Percentiles rank a stretch among this genome's conserved stretches.
Conservation (phyloP, 2,888 invertebrate genomes). For the Lathronympha strigana region DNA sequence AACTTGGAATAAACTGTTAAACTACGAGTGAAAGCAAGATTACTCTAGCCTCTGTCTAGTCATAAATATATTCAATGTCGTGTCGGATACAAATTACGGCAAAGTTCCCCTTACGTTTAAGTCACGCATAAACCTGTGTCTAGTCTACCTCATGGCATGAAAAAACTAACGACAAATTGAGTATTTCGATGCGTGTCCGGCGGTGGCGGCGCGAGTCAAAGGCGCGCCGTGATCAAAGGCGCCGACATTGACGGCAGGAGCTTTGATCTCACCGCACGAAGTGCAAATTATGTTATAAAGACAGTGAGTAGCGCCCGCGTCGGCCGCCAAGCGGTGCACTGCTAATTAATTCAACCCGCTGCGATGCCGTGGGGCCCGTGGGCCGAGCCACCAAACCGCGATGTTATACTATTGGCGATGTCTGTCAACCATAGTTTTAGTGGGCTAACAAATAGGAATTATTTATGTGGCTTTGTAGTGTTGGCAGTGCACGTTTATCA, state of each 20-base stretch:
- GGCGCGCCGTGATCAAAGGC: slow-evolving; percentile 81
- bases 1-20: not conserved
- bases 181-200: slow-evolving; percentile 79
- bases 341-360: slow-evolving; percentile 79
- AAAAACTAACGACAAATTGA: slow-evolving; percentile 79
- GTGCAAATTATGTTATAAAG: slow-evolving; percentile 85
- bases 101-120: slow-evolving; percentile 32
- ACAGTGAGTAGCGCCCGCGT: slow-evolving; percentile 75
- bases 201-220: slow-evolving; percentile 79
- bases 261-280: slow-evolving; percentile 83
- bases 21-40: not conserved
- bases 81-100: slow-evolving; percentile 36
- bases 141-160: slow-evolving; percentile 50
- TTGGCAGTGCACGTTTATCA: no score
- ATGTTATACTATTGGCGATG: not conserved
- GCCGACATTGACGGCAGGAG: slow-evolving; percentile 76
- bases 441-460: not conserved
- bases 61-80: slow-evolving; percentile 20
- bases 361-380: slow-evolving; percentile 51
- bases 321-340: slow-evolving; percentile 70
- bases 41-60: no score
- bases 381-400: slow-evolving; percentile 39
- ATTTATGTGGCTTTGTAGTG: no score
- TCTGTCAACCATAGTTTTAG: not conserved
- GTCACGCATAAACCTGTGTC: slow-evolving; percentile 39